Conservation (phyloP, 2,888 invertebrate species). For the Steinernema carpocapsae region DNA sequence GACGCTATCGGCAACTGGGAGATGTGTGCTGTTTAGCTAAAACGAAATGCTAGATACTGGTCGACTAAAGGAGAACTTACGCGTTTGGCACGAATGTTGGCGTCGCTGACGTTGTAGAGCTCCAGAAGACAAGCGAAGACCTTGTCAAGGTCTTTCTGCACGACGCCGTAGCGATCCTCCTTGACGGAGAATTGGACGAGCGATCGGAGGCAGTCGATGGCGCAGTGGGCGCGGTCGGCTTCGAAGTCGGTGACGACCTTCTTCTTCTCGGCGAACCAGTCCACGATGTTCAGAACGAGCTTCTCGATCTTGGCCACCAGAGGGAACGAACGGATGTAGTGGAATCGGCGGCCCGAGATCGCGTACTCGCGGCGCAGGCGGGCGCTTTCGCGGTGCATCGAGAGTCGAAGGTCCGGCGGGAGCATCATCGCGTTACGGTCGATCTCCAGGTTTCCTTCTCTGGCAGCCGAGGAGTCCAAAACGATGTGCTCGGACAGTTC, state of each 20-base stretch:
- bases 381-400: conserved; percentile 23
- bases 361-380: conserved; percentile 37
- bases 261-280: conserved; percentile 1
- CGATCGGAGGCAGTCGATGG: conserved; percentile 26
- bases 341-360: conserved; percentile 26
- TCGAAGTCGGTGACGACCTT: conserved; percentile 26
- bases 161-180: conserved; percentile 56
- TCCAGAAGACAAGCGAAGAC: not conserved
- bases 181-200: conserved; percentile 49
- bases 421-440: conserved; percentile 21
- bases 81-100: conserved; percentile 17
- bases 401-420: not conserved
- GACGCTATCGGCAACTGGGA: not conserved
- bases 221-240: conserved; percentile 4
- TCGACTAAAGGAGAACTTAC: not conserved
- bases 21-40: conserved; percentile 1
- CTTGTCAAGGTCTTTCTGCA: conserved; percentile 46
- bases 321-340: not conserved
- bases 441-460: conserved; percentile 21
- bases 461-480: conserved; percentile 17
- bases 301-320: conserved; percentile 7
- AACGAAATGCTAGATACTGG: not conserved
- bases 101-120: not conserved
- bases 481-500: not conserved
- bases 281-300: not conserved